These are phyloP conservation scores for Ethmia dodecea DNA, from an alignment of 2,888 invertebrate genomes.

Conservation along the genomic window DNA sequence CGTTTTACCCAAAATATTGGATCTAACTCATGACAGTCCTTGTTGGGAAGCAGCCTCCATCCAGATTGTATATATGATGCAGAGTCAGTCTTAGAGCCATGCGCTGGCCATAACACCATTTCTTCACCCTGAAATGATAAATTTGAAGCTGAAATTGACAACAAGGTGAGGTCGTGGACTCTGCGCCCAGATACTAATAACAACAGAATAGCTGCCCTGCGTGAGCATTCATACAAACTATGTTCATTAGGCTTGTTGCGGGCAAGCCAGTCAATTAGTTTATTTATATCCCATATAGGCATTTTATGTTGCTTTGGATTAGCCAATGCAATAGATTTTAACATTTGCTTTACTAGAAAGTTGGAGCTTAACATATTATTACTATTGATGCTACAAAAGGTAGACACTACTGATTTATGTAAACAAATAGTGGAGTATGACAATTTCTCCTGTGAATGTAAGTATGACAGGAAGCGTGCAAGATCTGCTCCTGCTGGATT, in stretches of 20 bases:
- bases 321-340: constrained; percentile 14
- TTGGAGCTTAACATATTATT: constrained; percentile 15
- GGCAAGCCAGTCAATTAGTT: not conserved
- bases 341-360: constrained; percentile 17
- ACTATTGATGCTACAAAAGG: constrained; percentile 11
- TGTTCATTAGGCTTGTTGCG: constrained; percentile 1
- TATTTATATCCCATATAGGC: constrained; percentile 19
- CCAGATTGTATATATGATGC: constrained; percentile 16
- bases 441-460: constrained; percentile 10
- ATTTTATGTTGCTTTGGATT: constrained; percentile 6
- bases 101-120: constrained; percentile 15
- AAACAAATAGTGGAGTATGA: constrained; percentile 16
- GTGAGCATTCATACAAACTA: constrained; percentile 5
- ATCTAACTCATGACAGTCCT: constrained; percentile 4
- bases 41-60: constrained; percentile 13
- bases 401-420: constrained; percentile 19
- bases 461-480: constrained; percentile 16
- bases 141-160: constrained; percentile 1
- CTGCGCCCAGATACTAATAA: constrained; percentile 16
- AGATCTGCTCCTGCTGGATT: constrained; percentile 3
- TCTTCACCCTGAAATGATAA: constrained; percentile 1
- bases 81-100: constrained; percentile 20
- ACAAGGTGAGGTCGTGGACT: constrained; percentile 17
- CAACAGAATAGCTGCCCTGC: constrained; percentile 1
- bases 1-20: constrained; percentile 11